phyloP scores from a whole-genome alignment of 1,140 invertebrate species.

The Spodoptera litura region DNA sequence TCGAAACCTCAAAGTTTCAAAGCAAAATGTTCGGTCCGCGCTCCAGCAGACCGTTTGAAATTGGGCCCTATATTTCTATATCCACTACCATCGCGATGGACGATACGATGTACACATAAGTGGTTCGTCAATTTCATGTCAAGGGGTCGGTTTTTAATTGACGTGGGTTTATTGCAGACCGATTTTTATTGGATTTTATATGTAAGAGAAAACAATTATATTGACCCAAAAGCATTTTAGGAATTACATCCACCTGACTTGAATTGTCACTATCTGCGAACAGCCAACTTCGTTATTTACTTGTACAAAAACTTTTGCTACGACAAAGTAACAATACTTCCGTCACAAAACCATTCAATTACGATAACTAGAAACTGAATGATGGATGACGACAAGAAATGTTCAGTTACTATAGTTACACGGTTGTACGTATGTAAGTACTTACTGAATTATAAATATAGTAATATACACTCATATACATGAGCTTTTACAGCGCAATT shows the following conservation, averaged over 20 bases:
- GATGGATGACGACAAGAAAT: neutral
- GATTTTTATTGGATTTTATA: too few relatives aligned
- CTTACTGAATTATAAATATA: too few relatives aligned
- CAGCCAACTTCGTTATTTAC: neutral
- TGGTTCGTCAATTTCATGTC: conserved; percentile 3
- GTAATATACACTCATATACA: too few relatives aligned
- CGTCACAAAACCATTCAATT: neutral
- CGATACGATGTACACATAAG: conserved; percentile 13
- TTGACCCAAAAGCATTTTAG: too few relatives aligned
- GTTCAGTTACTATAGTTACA: neutral
- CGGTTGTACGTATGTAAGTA: neutral
- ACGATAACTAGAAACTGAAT: conserved; percentile 8
- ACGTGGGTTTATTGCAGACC: neutral
- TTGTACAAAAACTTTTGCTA: neutral
- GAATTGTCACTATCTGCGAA: too few relatives aligned
- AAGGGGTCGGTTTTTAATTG: neutral
- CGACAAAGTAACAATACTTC: neutral
- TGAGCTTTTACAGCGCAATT: too few relatives aligned
- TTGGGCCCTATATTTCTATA: neutral
- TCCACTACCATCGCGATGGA: neutral
- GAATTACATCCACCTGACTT: too few relatives aligned
- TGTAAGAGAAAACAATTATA: too few relatives aligned
- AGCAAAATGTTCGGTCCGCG: neutral
- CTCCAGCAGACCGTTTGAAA: conserved; percentile 1
- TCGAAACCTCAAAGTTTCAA: neutral